Conservation (phyloP, 2,797 vertebrate species). For the Phoebastria nigripes region DNA sequence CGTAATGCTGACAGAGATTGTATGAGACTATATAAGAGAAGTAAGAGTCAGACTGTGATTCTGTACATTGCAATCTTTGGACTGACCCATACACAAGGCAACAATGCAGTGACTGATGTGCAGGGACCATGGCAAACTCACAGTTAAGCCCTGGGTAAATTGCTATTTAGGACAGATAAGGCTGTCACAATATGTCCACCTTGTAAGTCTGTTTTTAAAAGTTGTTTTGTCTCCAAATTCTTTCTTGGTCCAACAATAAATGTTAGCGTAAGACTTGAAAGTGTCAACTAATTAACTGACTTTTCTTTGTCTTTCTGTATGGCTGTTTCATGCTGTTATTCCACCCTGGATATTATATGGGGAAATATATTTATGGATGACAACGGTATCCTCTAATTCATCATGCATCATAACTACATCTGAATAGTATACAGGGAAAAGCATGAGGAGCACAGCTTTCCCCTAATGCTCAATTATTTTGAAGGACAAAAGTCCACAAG, state of each 20-base stretch:
- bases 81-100: not conserved
- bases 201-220: not conserved
- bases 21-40: not conserved
- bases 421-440: conserved; percentile 67
- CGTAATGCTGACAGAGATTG: not conserved
- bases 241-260: not conserved
- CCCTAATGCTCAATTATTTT: conserved; percentile 27
- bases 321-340: not conserved
- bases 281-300: not conserved
- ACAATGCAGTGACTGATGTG: not conserved
- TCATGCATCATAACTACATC: not conserved
- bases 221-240: not conserved
- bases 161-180: not conserved
- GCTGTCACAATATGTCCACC: not conserved
- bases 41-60: not conserved
- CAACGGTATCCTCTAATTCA: not conserved
- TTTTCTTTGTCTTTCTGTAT: not conserved
- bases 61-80: not conserved
- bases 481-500: conserved; percentile 71
- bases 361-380: not conserved
- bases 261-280: not conserved
- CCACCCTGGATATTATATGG: not conserved
- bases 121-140: not conserved
- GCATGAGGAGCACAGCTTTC: conserved; percentile 58
- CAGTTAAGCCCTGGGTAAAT: not conserved